Evolutionary conservation across 2,113 vertebrate species (phyloP).

Genomic region (Columba livia): DNA sequence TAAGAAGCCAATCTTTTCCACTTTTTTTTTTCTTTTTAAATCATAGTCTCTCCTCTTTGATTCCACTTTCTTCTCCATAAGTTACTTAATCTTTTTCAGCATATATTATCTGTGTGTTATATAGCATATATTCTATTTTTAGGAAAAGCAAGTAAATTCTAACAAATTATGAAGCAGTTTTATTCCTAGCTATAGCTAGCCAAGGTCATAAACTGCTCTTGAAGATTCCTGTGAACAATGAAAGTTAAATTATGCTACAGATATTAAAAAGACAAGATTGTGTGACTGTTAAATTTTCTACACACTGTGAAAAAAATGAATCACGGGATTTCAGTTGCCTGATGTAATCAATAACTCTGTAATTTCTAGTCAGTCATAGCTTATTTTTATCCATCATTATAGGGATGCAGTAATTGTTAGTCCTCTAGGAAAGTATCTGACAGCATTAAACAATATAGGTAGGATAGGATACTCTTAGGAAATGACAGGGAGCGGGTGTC

Average conservation of each 20-base stretch:
- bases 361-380: background rate
- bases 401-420: background rate
- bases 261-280: constrained; percentile 18
- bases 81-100: background rate
- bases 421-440: background rate
- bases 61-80: background rate
- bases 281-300: constrained; percentile 12
- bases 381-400: constrained; percentile 11
- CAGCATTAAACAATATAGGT: background rate
- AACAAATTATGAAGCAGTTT: background rate
- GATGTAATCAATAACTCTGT: constrained; percentile 25
- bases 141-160: background rate
- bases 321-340: background rate
- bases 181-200: background rate
- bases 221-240: constrained; percentile 3
- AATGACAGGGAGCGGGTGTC: background rate
- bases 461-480: background rate
- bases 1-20: background rate
- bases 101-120: background rate
- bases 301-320: constrained; percentile 4
- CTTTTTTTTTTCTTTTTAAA: background rate
- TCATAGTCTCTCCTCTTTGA: background rate
- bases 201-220: constrained; percentile 31
- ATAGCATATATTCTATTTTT: background rate
- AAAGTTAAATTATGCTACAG: constrained; percentile 10